Evolutionary conservation across 2,888 invertebrate species (phyloP), one percentile per base, ranked within the genome.

Genomic region (Margaritifera margaritifera): DNA sequence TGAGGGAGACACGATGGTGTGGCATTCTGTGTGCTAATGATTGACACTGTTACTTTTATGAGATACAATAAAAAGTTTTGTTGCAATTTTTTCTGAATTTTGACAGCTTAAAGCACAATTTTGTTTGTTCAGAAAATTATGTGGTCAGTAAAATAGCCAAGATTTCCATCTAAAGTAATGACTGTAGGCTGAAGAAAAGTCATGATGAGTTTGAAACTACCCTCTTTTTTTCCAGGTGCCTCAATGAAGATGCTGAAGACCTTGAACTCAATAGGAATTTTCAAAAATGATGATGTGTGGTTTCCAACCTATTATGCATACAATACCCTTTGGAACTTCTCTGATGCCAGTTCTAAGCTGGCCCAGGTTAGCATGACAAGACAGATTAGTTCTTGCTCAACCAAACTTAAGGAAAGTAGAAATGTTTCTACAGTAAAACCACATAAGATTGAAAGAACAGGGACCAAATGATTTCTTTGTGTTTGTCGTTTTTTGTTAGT

Each of bases 251-350:
- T 88, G 83, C 61, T 89, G 67, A 86, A 83, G 64, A 77, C 78
- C 1, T 76, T 88, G 58, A 87, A 88, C 72, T 79, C 80, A 52
- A 80, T 86, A 58, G 89, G 89, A 6, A 85, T 88, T 53, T 89
- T 88, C 74, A 88, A 87, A 71, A 87, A 84, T 65, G 88, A 88
- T 63, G 84, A 85, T 56, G 82, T 88, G 59, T 88, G 88, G 89
- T 88, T 88, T 69, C 86, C 88, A 0, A 84, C 86, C 1, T 87
- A 87, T 72, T 88, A 87, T 72, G 82, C 86, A 6, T 84, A 86
- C 68, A 88, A 86, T 71, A 84, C 83, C 0, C 76, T 81, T 64
- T 88, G 88, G 89, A 89, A 89, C 71, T 88, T 83, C 69, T 82
- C 86, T 2, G 88, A 88, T 64, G 81, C 84, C 55, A 85, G 84